These are phyloP conservation scores for Heliconius aoede DNA, from an alignment of 2,888 invertebrate species.

Conservation along the genomic window DNA sequence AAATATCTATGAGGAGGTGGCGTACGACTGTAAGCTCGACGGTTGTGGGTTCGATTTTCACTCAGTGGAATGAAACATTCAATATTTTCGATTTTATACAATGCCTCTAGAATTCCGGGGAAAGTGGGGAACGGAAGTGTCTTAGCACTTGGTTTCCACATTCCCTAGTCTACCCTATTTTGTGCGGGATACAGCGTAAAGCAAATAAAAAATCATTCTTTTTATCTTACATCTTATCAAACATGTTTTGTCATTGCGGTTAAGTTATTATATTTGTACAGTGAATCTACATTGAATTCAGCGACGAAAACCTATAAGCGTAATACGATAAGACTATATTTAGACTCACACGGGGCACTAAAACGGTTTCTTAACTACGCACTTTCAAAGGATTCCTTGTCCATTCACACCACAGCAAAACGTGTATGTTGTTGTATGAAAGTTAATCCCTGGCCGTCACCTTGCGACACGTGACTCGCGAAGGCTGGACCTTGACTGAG, in stretches of 20 bases:
- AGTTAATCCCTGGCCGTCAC: conserved; percentile 65
- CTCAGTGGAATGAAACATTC: no score
- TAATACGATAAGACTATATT: conserved; percentile 31
- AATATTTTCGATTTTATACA: no score
- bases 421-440: conserved; percentile 63
- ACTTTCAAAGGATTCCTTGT: conserved; percentile 36
- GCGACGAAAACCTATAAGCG: conserved; percentile 29
- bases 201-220: not conserved
- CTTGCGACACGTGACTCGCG: conserved; percentile 44
- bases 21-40: no score
- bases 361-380: conserved; percentile 62
- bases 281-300: conserved; percentile 26
- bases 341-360: conserved; percentile 47
- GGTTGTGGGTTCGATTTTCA: no score
- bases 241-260: conserved; percentile 5
- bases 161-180: no score
- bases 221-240: not conserved
- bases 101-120: no score
- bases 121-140: no score
- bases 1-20: no score
- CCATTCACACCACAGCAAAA: conserved; percentile 54
- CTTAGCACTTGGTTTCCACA: no score
- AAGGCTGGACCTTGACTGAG: conserved; percentile 43
- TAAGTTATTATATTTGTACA: not conserved
- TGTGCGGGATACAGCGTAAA: not conserved